phyloP scores from a whole-genome alignment of 2,113 vertebrate genomes.

The Malurus elegans region DNA sequence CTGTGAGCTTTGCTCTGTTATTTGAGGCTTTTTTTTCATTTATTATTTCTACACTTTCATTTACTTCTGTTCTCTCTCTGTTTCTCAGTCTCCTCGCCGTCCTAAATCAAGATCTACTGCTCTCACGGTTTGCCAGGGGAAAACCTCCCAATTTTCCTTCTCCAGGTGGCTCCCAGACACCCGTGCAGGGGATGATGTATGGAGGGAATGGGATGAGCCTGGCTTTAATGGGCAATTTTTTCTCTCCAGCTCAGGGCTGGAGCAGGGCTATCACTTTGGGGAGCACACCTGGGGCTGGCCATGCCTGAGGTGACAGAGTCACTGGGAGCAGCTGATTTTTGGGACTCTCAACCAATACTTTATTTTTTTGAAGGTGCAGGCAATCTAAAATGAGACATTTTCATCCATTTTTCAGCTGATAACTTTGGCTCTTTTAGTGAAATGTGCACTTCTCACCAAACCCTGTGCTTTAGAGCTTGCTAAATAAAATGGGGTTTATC shows the following conservation, averaged over 20 bases:
- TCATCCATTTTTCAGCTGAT: neutral
- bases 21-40: neutral
- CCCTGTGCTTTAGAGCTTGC: neutral
- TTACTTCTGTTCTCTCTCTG: neutral
- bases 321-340: neutral
- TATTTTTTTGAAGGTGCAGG: neutral
- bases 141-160: neutral
- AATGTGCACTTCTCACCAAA: neutral
- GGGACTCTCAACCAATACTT: neutral
- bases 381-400: neutral
- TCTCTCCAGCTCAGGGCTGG: neutral
- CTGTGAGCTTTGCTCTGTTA: neutral
- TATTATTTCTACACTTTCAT: neutral
- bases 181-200: neutral
- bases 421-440: neutral
- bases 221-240: neutral
- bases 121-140: neutral
- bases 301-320: neutral
- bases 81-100: neutral
- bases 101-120: neutral
- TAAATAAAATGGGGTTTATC: neutral
- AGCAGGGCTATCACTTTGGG: neutral
- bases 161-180: neutral
- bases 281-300: neutral
- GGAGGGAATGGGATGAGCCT: neutral